phyloP scores from a whole-genome alignment of 2,113 vertebrate genomes.

The Gallinago jamesoni region DNA sequence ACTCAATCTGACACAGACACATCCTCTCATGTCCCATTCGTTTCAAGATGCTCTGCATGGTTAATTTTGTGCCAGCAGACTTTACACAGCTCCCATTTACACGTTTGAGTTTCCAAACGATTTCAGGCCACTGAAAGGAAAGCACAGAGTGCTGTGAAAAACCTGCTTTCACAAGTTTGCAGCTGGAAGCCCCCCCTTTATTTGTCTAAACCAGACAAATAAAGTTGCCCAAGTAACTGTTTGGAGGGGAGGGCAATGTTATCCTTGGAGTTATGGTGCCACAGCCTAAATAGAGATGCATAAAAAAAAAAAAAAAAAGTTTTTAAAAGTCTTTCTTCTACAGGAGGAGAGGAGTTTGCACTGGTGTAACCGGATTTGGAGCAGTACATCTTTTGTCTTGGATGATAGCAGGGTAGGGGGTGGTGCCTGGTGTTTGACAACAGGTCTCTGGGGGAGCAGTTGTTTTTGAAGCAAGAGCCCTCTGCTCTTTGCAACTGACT shows the following conservation, averaged over 20 bases:
- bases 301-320: not conserved
- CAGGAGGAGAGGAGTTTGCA: not conserved
- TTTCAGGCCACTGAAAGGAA: not conserved
- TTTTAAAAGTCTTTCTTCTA: not conserved
- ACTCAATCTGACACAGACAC: not conserved
- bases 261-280: not conserved
- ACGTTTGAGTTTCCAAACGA: not conserved
- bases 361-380: not conserved
- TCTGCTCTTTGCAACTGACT: not conserved
- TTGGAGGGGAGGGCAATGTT: not conserved
- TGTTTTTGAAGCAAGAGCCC: slow-evolving; percentile 1
- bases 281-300: not conserved
- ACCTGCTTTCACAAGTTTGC: not conserved
- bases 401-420: not conserved
- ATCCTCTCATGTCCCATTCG: not conserved
- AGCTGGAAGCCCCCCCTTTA: not conserved
- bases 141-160: not conserved
- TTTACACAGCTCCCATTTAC: not conserved
- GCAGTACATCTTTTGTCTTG: not conserved
- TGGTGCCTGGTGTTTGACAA: not conserved
- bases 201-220: not conserved
- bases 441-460: not conserved
- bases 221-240: not conserved
- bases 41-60: not conserved
- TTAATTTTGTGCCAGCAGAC: not conserved